phyloP scores from a whole-genome alignment of 30 jellyfish, hydroid and myxozoan genomes.

The Morbakka virulenta region DNA sequence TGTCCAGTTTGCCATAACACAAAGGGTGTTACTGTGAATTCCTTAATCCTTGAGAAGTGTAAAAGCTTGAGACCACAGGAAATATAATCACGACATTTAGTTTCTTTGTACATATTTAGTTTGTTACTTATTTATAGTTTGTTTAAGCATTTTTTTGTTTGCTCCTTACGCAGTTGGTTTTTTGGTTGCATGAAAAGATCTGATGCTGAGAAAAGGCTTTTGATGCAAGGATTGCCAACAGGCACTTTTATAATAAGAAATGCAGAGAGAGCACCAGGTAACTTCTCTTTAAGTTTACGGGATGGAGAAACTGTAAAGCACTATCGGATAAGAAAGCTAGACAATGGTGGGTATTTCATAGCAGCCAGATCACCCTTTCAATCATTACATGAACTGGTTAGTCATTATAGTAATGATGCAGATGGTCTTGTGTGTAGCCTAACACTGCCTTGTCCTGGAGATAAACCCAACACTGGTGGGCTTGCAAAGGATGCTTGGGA shows the following conservation, averaged over 20 bases:
- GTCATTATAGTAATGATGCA: conserved; percentile 77
- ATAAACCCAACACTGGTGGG: conserved; percentile 90
- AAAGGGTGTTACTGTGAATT: too few relatives aligned
- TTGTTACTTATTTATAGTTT: background rate
- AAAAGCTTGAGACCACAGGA: too few relatives aligned
- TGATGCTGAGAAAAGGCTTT: conserved; percentile 90
- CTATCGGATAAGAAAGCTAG: conserved; percentile 85
- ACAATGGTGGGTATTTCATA: conserved; percentile 95
- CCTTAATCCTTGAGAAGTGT: too few relatives aligned
- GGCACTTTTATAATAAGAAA: conserved; percentile 89
- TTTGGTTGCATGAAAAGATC: conserved; percentile 92
- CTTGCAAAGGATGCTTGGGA: conserved; percentile 99
- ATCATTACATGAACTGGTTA: conserved; percentile 73
- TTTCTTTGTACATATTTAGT: background rate
- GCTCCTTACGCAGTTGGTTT: conserved; percentile 86
- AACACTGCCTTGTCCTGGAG: conserved; percentile 86
- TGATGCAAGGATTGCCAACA: conserved; percentile 86
- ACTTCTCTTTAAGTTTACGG: conserved; percentile 84
- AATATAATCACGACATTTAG: too few relatives aligned
- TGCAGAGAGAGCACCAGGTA: conserved; percentile 95
- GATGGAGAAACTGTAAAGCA: conserved; percentile 92
- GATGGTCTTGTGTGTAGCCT: conserved; percentile 94
- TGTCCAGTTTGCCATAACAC: too few relatives aligned
- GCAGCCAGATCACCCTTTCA: conserved; percentile 94
- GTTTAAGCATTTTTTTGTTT: too few relatives aligned